These are phyloP conservation scores for Phyto melanocephala DNA, from an alignment of 2,888 invertebrate species.

Conservation along the genomic window DNA sequence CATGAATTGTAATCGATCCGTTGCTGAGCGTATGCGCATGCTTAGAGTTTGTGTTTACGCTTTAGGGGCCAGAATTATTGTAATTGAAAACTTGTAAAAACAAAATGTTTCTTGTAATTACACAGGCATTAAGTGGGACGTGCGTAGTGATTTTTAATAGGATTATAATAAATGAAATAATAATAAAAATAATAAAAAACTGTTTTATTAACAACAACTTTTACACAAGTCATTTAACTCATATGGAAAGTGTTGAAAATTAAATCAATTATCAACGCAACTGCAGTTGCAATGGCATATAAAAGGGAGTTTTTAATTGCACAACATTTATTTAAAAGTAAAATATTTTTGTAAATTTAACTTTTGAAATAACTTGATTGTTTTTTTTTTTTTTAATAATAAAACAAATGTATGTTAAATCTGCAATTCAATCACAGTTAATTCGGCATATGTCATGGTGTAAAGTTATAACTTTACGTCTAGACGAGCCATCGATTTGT, in stretches of 20 bases:
- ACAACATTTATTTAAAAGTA: background rate
- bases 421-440: background rate
- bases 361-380: background rate
- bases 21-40: constrained; percentile 38
- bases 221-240: background rate
- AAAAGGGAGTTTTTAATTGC: too few relatives aligned
- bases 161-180: constrained; percentile 55
- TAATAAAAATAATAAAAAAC: constrained; percentile 3
- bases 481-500: too few relatives aligned
- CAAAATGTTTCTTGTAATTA: constrained; percentile 63
- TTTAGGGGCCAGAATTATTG: constrained; percentile 58
- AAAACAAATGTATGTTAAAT: background rate
- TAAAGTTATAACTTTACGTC: too few relatives aligned
- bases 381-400: too few relatives aligned
- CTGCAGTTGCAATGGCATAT: too few relatives aligned
- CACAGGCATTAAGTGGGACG: constrained; percentile 63
- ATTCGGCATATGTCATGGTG: background rate
- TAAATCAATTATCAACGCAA: constrained; percentile 34
- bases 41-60: background rate
- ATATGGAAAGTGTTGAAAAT: constrained; percentile 52
- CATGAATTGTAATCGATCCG: constrained; percentile 50
- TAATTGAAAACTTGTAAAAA: constrained; percentile 64
- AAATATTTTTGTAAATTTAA: background rate
- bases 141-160: constrained; percentile 62
- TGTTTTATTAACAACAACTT: background rate